phyloP scores from a whole-genome alignment of 2,888 invertebrate species.

The Drosophila infuscata region DNA sequence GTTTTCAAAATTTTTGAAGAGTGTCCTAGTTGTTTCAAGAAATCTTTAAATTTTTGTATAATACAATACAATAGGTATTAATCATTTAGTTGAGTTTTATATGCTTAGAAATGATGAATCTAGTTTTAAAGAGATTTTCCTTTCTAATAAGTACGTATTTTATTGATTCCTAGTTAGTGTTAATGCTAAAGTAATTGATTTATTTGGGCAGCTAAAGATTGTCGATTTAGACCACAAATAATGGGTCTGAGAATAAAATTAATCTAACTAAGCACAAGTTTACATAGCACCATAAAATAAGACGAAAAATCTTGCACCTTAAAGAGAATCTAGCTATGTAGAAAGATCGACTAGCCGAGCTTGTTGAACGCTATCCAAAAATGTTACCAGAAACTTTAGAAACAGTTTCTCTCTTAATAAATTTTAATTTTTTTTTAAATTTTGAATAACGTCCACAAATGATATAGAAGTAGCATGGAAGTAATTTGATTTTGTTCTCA shows the following conservation, averaged over 20 bases:
- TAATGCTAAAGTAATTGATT: slow-evolving; percentile 30
- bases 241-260: slow-evolving; percentile 40
- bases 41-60: slow-evolving; percentile 62
- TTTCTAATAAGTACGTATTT: slow-evolving; percentile 35
- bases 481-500: slow-evolving; percentile 78
- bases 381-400: not conserved
- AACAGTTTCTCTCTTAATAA: not conserved
- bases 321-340: slow-evolving; percentile 39
- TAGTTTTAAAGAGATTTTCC: slow-evolving; percentile 43
- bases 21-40: slow-evolving; percentile 43
- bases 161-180: slow-evolving; percentile 40
- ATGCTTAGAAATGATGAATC: slow-evolving; percentile 62
- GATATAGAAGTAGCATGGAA: slow-evolving; percentile 75
- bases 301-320: slow-evolving; percentile 54
- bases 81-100: slow-evolving; percentile 58
- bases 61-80: slow-evolving; percentile 61
- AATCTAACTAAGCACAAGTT: slow-evolving; percentile 51
- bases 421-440: not conserved
- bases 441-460: slow-evolving; percentile 43
- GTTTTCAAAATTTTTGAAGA: slow-evolving; percentile 44
- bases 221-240: slow-evolving; percentile 56
- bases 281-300: slow-evolving; percentile 73
- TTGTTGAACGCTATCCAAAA: slow-evolving; percentile 10
- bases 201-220: slow-evolving; percentile 70
- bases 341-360: slow-evolving; percentile 40